These are phyloP conservation scores for Heteromurus nitidus DNA, from an alignment of 2,888 invertebrate genomes.

Conservation along the genomic window DNA sequence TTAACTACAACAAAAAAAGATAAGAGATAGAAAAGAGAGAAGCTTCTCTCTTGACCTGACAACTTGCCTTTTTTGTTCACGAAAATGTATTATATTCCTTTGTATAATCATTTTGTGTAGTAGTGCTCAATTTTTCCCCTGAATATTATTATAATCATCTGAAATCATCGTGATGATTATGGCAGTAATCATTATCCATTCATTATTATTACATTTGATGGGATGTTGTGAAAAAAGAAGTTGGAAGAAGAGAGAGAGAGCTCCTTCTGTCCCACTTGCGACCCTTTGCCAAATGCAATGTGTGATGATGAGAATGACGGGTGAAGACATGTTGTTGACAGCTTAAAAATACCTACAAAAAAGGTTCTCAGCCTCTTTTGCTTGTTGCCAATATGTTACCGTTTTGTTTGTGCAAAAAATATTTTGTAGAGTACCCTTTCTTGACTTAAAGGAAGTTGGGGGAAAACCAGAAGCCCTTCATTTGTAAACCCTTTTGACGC, in stretches of 20 bases:
- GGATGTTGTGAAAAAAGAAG: conserved; percentile 5
- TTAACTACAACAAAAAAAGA: conserved; percentile 1
- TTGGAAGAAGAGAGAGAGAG: neutral
- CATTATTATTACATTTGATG: neutral
- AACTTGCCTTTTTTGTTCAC: too few relatives aligned
- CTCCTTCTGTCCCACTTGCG: neutral
- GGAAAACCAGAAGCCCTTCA: conserved; percentile 29
- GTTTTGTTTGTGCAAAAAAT: conserved; percentile 34
- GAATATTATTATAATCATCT: conserved; percentile 38
- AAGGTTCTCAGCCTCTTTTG: neutral
- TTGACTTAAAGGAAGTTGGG: neutral
- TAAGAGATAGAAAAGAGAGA: neutral
- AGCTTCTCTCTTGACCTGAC: too few relatives aligned
- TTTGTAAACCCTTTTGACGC: neutral
- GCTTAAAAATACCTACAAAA: conserved; percentile 9
- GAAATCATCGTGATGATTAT: conserved; percentile 47
- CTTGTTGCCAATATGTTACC: conserved; percentile 40
- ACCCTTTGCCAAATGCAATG: too few relatives aligned
- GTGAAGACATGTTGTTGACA: conserved; percentile 50
- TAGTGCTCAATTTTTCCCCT: conserved; percentile 12
- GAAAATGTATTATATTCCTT: neutral
- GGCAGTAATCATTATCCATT: conserved; percentile 30
- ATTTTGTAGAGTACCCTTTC: neutral
- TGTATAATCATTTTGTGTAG: conserved; percentile 22
- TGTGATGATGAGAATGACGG: conserved; percentile 23